These are phyloP conservation scores for Melieria picta DNA, from an alignment of 2,888 invertebrate species.

Conservation along the genomic window DNA sequence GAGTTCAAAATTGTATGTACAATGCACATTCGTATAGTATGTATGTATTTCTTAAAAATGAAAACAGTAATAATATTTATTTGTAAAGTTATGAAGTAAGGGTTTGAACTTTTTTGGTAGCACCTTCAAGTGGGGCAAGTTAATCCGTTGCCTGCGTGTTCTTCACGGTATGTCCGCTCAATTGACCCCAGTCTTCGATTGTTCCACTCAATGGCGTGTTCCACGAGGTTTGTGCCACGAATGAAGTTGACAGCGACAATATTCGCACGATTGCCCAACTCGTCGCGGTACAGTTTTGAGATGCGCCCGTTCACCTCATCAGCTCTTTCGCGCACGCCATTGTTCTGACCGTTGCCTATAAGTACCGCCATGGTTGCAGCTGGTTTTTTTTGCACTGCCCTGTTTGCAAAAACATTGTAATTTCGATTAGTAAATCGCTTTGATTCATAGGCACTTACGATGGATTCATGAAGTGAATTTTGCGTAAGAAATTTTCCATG, in stretches of 20 bases:
- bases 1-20: no score
- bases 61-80: no score
- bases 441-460: conserved; percentile 51
- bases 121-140: no score
- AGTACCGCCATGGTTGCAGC: conserved; percentile 76
- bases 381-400: conserved; percentile 61
- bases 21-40: no score
- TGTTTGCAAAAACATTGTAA: neutral
- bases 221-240: conserved; percentile 71
- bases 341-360: conserved; percentile 71
- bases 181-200: conserved; percentile 47
- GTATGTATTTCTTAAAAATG: no score
- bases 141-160: no score
- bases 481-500: conserved; percentile 68
- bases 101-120: no score
- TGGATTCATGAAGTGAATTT: conserved; percentile 54
- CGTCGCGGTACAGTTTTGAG: conserved; percentile 69
- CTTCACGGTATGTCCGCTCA: no score
- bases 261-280: conserved; percentile 69
- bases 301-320: conserved; percentile 72
- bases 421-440: neutral
- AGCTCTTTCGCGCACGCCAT: conserved; percentile 73
- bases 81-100: no score
- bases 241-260: conserved; percentile 74
- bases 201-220: conserved; percentile 64